Percentiles rank a stretch among this genome's conserved stretches.
Conservation (phyloP, 2,888 invertebrate species). For the Cheilosia impressa region DNA sequence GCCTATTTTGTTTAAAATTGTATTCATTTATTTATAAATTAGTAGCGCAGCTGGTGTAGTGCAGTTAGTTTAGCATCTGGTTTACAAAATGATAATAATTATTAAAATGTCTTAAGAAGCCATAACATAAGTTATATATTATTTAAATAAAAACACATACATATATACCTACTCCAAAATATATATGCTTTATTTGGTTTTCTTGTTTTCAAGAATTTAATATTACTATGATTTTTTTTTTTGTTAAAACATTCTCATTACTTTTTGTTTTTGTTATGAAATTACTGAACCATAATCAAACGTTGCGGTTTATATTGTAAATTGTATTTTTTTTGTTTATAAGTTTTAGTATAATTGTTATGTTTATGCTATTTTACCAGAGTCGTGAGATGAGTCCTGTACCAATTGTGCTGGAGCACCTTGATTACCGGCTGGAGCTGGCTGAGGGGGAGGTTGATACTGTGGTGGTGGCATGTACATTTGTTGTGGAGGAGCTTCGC, state of each 20-base stretch:
- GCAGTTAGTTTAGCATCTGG: constrained; percentile 45
- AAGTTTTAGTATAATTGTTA: constrained; percentile 40
- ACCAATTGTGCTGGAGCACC: constrained; percentile 82
- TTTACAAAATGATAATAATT: constrained; percentile 58
- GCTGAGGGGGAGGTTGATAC: constrained; percentile 84
- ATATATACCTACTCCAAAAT: constrained; percentile 69
- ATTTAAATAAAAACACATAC: constrained; percentile 51
- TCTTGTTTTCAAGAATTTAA: constrained; percentile 55
- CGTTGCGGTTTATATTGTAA: constrained; percentile 59
- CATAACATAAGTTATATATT: constrained; percentile 66
- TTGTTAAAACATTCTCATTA: constrained; percentile 55
- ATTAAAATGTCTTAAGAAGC: constrained; percentile 47
- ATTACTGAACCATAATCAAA: constrained; percentile 73
- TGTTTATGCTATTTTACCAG: constrained; percentile 73
- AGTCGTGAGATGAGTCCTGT: constrained; percentile 78
- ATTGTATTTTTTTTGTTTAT: constrained; percentile 34
- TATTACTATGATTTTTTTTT: constrained; percentile 27
- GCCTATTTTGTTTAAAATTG: constrained; percentile 8
- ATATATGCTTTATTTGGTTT: constrained; percentile 28
- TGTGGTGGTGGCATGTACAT: constrained; percentile 83
- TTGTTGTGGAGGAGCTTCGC: constrained; percentile 81
- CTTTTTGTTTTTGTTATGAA: constrained; percentile 64
- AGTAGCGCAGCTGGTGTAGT: constrained; percentile 49
- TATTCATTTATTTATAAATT: constrained; percentile 15
- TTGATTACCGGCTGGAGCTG: constrained; percentile 85